Evolutionary conservation across 2,888 invertebrate species (phyloP).

Genomic region (Cylindroiulus punctatus): DNA sequence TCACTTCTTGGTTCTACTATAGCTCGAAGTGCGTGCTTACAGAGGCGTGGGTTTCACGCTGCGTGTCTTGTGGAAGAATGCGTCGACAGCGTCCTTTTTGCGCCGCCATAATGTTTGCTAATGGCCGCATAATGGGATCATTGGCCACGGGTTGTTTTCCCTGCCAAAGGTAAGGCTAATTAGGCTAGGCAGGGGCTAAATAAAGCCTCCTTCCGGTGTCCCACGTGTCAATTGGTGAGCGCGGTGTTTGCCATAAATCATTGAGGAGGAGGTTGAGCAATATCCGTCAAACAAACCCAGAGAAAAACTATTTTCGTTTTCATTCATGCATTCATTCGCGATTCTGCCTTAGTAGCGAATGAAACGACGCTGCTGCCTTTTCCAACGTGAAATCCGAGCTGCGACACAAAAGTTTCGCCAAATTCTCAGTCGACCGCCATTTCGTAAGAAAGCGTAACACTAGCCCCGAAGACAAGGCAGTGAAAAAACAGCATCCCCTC

Average conservation of each 20-base stretch:
- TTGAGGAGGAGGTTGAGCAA: constrained; percentile 38
- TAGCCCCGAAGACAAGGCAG: constrained; percentile 34
- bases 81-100: background rate
- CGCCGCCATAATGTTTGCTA: background rate
- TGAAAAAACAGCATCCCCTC: constrained; percentile 16
- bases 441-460: constrained; percentile 34
- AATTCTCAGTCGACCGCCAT: constrained; percentile 42
- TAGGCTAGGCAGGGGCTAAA: constrained; percentile 31
- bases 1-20: too few relatives aligned
- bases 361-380: constrained; percentile 15
- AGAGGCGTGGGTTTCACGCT: background rate
- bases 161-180: constrained; percentile 42
- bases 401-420: constrained; percentile 33
- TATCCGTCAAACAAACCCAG: constrained; percentile 22
- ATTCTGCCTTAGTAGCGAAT: constrained; percentile 5
- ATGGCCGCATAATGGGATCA: constrained; percentile 37
- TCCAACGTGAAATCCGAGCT: constrained; percentile 32
- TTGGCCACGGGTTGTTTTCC: constrained; percentile 27
- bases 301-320: constrained; percentile 34
- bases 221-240: constrained; percentile 42
- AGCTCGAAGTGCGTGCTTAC: too few relatives aligned
- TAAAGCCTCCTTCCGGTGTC: constrained; percentile 38
- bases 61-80: background rate
- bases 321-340: constrained; percentile 38
- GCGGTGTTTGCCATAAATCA: constrained; percentile 38